Percentiles rank a stretch among this genome's conserved stretches.
phyloP scores from a whole-genome alignment of 2,888 invertebrate species.

The Byasa hedistus region DNA sequence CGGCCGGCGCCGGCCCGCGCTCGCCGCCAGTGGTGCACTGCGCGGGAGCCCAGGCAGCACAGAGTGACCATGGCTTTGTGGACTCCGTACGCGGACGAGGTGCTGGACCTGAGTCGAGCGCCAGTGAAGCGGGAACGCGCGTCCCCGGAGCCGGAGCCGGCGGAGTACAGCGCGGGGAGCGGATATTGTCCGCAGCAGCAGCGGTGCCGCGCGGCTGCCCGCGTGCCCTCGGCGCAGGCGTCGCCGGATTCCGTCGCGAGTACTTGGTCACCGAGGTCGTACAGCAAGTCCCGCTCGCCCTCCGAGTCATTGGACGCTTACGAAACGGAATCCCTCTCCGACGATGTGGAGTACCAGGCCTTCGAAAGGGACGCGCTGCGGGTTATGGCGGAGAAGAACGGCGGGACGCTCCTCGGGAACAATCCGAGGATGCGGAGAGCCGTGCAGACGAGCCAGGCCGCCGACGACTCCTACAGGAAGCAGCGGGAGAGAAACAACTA shows the following conservation, averaged over 20 bases:
- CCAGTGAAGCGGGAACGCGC: conserved; percentile 45
- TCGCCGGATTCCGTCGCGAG: conserved; percentile 52
- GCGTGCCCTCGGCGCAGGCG: conserved; percentile 48
- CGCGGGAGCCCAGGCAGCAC: neutral
- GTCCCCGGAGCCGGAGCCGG: conserved; percentile 39
- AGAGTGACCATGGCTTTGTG: conserved; percentile 56
- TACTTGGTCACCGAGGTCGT: conserved; percentile 42
- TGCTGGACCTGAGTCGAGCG: conserved; percentile 55
- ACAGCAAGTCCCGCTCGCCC: conserved; percentile 58
- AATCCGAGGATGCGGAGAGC: conserved; percentile 87
- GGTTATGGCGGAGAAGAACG: conserved; percentile 83
- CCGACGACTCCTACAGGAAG: conserved; percentile 92
- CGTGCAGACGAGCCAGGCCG: conserved; percentile 55
- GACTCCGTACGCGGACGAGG: conserved; percentile 65
- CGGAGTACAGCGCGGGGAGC: conserved; percentile 21
- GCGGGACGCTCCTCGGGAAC: conserved; percentile 75
- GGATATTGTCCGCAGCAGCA: conserved; percentile 33
- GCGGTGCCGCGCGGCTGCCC: conserved; percentile 39
- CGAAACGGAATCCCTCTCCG: conserved; percentile 54
- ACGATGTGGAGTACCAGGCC: conserved; percentile 82
- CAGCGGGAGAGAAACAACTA: conserved; percentile 94
- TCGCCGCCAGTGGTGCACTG: conserved; percentile 10
- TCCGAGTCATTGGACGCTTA: conserved; percentile 60
- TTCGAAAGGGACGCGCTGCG: conserved; percentile 85
- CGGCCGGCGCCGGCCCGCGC: neutral